Conservation (phyloP, 1,140 invertebrate species). For the Coelopa frigida region DNA sequence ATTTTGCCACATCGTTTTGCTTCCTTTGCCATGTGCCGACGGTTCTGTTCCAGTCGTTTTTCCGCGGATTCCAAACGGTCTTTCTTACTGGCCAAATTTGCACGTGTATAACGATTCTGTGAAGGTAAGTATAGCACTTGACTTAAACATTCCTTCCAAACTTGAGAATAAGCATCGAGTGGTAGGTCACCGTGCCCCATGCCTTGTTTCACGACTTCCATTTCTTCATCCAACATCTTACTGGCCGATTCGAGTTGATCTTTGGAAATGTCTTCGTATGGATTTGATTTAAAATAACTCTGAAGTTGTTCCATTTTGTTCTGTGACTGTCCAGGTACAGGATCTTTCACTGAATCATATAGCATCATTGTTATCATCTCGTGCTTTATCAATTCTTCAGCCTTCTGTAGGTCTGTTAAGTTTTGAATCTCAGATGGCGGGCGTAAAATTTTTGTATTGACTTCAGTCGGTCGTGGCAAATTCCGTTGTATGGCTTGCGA, state of each 20-base stretch:
- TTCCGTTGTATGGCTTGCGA: constrained; percentile 84
- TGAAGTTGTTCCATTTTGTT: constrained; percentile 42
- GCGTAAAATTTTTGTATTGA: constrained; percentile 74
- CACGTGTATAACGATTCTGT: constrained; percentile 86
- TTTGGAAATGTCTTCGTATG: constrained; percentile 65
- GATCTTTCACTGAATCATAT: constrained; percentile 74
- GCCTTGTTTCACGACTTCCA: constrained; percentile 81
- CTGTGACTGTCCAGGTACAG: constrained; percentile 46
- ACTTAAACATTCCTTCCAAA: constrained; percentile 94
- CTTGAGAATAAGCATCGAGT: constrained; percentile 83
- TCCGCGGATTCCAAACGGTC: constrained; percentile 90
- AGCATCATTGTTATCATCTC: constrained; percentile 96
- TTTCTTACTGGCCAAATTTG: constrained; percentile 91
- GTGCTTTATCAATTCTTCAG: constrained; percentile 93
- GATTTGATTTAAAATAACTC: constrained; percentile 75
- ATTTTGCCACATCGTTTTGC: constrained; percentile 94
- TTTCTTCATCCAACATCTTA: constrained; percentile 68
- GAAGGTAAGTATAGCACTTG: constrained; percentile 81
- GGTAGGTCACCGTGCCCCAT: constrained; percentile 94
- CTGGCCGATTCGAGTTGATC: constrained; percentile 67
- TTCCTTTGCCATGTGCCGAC: constrained; percentile 89
- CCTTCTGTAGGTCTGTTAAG: constrained; percentile 85
- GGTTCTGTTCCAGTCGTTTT: constrained; percentile 86
- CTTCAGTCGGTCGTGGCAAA: constrained; percentile 81
- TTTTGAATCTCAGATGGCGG: constrained; percentile 62